Base-by-base conservation (phyloP, 2,113 vertebrate species). In the Columbina picui region DNA sequence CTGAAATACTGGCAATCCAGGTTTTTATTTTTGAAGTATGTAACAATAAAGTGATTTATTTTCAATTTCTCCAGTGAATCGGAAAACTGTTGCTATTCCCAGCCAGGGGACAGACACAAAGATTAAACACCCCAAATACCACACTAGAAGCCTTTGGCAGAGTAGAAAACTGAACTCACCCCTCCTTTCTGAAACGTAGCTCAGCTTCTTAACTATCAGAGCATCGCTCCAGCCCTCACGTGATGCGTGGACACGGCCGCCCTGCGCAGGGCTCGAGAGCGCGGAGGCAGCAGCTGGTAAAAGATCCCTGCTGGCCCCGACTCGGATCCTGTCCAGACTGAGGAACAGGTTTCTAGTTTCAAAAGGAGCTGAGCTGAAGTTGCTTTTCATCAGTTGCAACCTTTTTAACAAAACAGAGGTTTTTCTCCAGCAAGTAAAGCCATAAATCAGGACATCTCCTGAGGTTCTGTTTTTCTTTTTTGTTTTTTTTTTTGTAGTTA, bases 291-390 rank as follows among this genome's bases (percentile, higher is more conserved):
- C 90, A 91, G 93, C 85, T 55, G 95, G 92, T 69, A 80, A 94
- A 90, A 92, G 96, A 74, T 89, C 96, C 93, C 91, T 92, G 93
- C 92, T 92, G 91, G 97, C 97, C 95, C 86, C 11, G 87, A 15
- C 92, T 96, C 95, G 87, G 90, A 88, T 81, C 94, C 94, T 55
- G 30, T 80, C 93, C 87, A 90, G 87, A 69, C 76, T 67, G 68
- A 96, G 55, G 94, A 91, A 91, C 74, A 92, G 92, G 96, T 93
- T 97, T 98, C 95, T 97, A 84, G 90, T 97, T 98, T 98, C 97
- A 97, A 96, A 97, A 97, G 52, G 82, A 85, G 61, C 49, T 56
- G 71, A 81, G 57, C 0, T 92, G 69, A 89, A 85, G 81, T 96
- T 84, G 82, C 77, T 92, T 93, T 75, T 92, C 84, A 75, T 78